Evolutionary conservation across 64 coral and sea anemone genomes (phyloP), one percentile per base, ranked within the genome.

Genomic region (Actinia equina): DNA sequence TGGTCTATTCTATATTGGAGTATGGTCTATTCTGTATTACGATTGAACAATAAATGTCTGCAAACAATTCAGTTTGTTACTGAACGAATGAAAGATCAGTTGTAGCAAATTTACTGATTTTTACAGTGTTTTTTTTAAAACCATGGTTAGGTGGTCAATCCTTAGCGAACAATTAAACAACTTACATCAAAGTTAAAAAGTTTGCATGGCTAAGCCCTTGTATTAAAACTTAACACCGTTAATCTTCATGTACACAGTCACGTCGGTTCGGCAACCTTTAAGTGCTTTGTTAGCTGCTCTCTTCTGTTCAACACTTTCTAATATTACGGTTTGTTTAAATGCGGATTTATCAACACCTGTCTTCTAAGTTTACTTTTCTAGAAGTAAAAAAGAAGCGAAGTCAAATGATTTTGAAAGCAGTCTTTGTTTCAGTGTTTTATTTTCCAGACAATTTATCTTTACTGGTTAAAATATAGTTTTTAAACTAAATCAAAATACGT

Each of bases 401-500:
- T 74, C 12, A 12, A 74, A 30, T 41, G 11, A 15, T 74, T 25
- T 4, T 30, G 26, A 41, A 74, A 37, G 10, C 12, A 74, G 13
- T 74, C 62, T 65, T 65, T 74, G 69, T 74, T 74, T 74, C 25
- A 41, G 42, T 74, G 69, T 74, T 41, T 74, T 74, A 30, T 74
- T 74, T 41, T 7, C 11, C 10, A 9, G 69, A 30, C 69, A 74
- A 41, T 74, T 74, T 4, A 18, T 41, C 9, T 74, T 25, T 5
- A 37, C 30, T 37, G 30, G 30, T 37, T 37, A 37, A 37, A 37
- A 37, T 37, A 37, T 37, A 37, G 30, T 37, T 37, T 37, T 37
- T 37, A 37, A 37, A 37, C 30, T 37, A 37, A 0, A 37, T 37
- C 30, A 37, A 37, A 37, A 37, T 37, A 37, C 30, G 30, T 37